phyloP scores from a whole-genome alignment of 2,113 vertebrate species.

The Nothoprocta pentlandii region DNA sequence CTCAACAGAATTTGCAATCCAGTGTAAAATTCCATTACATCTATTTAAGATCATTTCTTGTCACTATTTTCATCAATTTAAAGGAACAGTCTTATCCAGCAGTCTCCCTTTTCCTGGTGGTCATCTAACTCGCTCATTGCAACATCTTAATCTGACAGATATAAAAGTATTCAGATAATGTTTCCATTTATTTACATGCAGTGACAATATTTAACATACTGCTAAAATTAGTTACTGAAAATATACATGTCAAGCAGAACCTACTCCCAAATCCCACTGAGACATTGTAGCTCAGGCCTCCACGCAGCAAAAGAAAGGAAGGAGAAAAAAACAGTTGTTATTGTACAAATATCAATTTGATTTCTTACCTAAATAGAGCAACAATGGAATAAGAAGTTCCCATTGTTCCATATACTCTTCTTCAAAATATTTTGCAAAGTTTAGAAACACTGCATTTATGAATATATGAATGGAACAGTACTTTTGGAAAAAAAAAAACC shows the following conservation, averaged over 20 bases:
- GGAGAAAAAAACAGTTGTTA: conserved; percentile 79
- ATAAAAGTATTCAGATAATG: conserved; percentile 49
- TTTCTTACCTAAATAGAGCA: conserved; percentile 33
- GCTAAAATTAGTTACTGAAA: conserved; percentile 68
- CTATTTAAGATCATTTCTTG: neutral
- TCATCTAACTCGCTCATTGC: conserved; percentile 49
- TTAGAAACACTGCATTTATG: conserved; percentile 11
- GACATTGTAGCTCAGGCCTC: conserved; percentile 97
- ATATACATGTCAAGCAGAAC: conserved; percentile 80
- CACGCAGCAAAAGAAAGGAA: conserved; percentile 80
- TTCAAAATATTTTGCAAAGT: conserved; percentile 44
- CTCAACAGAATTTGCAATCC: neutral
- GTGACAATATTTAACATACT: conserved; percentile 37
- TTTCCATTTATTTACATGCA: conserved; percentile 72
- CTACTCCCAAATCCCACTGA: conserved; percentile 98
- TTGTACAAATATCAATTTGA: conserved; percentile 60
- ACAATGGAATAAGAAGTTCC: neutral
- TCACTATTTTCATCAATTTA: conserved; percentile 10
- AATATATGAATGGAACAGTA: neutral
- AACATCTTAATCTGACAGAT: conserved; percentile 37
- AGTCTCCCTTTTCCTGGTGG: conserved; percentile 27
- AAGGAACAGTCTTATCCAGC: conserved; percentile 10
- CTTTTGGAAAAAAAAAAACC: neutral
- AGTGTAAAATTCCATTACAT: neutral
- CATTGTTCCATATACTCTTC: neutral